phyloP scores from a whole-genome alignment of 2,113 vertebrate species.

The Cnemophilus loriae region DNA sequence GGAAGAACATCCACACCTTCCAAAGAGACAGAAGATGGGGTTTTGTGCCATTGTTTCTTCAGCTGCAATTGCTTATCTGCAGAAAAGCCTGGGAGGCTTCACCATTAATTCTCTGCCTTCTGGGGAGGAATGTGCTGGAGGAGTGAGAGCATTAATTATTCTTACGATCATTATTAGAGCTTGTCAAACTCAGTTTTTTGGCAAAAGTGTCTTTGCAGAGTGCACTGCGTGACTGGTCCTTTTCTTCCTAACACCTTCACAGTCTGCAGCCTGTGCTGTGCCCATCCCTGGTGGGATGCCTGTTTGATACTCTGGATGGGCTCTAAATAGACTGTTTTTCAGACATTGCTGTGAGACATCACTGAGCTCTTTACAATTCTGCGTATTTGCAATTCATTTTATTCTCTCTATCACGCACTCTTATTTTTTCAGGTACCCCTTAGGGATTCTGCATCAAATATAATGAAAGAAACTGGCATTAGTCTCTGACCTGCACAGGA shows the following conservation, averaged over 20 bases:
- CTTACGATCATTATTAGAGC: constrained; percentile 10
- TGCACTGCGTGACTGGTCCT: background rate
- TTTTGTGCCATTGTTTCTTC: background rate
- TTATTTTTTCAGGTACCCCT: constrained; percentile 24
- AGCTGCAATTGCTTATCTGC: background rate
- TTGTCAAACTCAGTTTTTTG: constrained; percentile 35
- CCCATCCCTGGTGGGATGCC: background rate
- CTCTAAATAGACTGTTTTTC: constrained; percentile 20
- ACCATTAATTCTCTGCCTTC: constrained; percentile 4
- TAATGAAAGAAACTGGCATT: constrained; percentile 14
- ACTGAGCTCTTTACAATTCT: constrained; percentile 3
- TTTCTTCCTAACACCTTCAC: background rate
- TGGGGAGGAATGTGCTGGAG: background rate
- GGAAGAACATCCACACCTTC: background rate
- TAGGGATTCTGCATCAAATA: constrained; percentile 20
- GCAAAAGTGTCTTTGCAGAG: constrained; percentile 2
- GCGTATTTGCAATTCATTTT: constrained; percentile 43
- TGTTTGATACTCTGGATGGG: background rate
- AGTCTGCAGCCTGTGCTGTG: background rate
- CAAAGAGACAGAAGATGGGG: background rate
- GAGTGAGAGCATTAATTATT: constrained; percentile 26
- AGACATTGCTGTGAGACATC: background rate
- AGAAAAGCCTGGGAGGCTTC: background rate
- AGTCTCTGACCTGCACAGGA: constrained; percentile 28
- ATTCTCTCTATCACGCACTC: background rate